phyloP scores from a whole-genome alignment of 2,888 invertebrate species.

The Hemicrepidius hirtus region DNA sequence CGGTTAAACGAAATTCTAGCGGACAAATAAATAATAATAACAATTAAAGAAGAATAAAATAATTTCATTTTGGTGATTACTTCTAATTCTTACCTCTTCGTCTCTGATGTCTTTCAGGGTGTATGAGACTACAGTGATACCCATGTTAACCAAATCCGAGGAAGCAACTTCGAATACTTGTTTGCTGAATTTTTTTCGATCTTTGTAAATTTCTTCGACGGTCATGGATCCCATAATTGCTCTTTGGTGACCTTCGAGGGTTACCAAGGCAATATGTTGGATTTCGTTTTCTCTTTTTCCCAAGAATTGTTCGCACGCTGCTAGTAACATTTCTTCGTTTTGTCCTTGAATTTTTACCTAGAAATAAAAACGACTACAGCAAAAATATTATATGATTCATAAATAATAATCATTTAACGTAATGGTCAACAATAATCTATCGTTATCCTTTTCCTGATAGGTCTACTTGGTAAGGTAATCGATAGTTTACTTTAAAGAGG shows the following conservation, averaged over 20 bases:
- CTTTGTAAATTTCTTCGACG: slow-evolving; percentile 97
- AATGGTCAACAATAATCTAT: too few species aligned
- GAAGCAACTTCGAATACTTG: slow-evolving; percentile 96
- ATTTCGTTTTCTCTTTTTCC: slow-evolving; percentile 92
- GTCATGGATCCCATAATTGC: slow-evolving; percentile 99
- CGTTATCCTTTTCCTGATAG: too few species aligned
- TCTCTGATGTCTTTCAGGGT: slow-evolving; percentile 95
- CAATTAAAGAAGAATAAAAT: slow-evolving; percentile 35
- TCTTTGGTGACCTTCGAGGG: slow-evolving; percentile 94
- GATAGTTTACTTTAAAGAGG: too few species aligned
- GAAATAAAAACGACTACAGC: slow-evolving; percentile 43
- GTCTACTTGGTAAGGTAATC: too few species aligned
- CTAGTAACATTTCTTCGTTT: slow-evolving; percentile 91
- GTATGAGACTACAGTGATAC: slow-evolving; percentile 96
- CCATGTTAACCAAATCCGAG: slow-evolving; percentile 96
- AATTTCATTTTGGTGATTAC: slow-evolving; percentile 19
- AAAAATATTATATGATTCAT: too few species aligned
- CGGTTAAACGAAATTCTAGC: slow-evolving; percentile 46
- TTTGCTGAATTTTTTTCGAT: slow-evolving; percentile 96
- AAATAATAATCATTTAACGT: too few species aligned
- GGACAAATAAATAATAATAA: slow-evolving; percentile 26
- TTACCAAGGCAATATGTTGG: slow-evolving; percentile 92
- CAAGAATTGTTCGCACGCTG: slow-evolving; percentile 95
- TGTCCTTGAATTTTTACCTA: slow-evolving; percentile 92
- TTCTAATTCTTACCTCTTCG: slow-evolving; percentile 84